Evolutionary conservation across 2,113 vertebrate genomes (phyloP).

Genomic region (Caranx melampygus): DNA sequence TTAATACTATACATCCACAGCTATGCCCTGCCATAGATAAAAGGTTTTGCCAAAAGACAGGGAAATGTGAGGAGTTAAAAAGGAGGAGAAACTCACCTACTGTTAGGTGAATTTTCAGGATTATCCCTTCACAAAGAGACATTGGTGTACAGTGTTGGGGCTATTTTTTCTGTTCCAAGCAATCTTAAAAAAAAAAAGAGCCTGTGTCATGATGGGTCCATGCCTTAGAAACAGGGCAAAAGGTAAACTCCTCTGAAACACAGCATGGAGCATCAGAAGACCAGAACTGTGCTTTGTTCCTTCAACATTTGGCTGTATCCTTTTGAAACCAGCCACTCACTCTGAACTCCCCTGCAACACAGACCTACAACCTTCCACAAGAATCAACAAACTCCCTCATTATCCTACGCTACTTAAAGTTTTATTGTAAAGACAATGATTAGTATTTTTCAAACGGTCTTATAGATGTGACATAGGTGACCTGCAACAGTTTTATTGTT

Average conservation of each 20-base stretch:
- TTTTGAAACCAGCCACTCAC: neutral
- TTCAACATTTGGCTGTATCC: neutral
- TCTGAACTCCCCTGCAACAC: slow-evolving; percentile 14
- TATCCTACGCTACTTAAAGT: neutral
- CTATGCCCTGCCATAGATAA: neutral
- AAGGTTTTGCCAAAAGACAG: slow-evolving; percentile 11
- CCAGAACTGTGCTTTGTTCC: neutral
- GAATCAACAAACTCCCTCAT: neutral
- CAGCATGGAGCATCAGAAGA: slow-evolving; percentile 3
- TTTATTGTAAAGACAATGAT: neutral
- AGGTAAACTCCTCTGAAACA: neutral
- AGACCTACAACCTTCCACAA: neutral
- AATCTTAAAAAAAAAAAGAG: slow-evolving; percentile 30
- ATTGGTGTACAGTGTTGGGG: slow-evolving; percentile 29
- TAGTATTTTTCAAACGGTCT: neutral
- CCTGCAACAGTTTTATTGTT: no score
- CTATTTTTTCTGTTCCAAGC: slow-evolving; percentile 24
- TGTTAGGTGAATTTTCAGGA: slow-evolving; percentile 45
- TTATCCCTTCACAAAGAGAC: slow-evolving; percentile 37
- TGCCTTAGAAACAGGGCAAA: neutral
- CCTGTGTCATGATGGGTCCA: neutral
- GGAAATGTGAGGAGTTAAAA: neutral
- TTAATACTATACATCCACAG: slow-evolving; percentile 1
- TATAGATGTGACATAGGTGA: neutral
- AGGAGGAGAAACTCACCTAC: slow-evolving; percentile 22